Evolutionary conservation across 2,888 invertebrate species (phyloP).

Genomic region (Lottia gigantea): DNA sequence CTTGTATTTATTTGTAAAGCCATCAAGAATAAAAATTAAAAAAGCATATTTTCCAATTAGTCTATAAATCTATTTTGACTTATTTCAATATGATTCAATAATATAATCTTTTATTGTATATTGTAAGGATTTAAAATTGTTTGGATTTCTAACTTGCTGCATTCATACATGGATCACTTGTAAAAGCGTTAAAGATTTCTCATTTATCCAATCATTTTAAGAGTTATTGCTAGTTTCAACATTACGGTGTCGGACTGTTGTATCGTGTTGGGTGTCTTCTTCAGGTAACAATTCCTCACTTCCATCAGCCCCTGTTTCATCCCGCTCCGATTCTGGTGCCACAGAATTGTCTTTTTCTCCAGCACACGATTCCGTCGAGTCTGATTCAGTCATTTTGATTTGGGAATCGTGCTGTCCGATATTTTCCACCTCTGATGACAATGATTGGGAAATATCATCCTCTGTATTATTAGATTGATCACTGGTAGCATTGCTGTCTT

Average conservation of each 20-base stretch:
- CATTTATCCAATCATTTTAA: no score
- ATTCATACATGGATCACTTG: no score
- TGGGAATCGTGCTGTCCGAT: slow-evolving; percentile 15
- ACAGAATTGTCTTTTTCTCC: background rate
- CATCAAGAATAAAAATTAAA: no score
- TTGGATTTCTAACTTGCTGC: no score
- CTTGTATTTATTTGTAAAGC: no score
- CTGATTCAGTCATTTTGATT: background rate
- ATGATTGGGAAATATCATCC: slow-evolving; percentile 12
- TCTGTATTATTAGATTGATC: slow-evolving; percentile 17
- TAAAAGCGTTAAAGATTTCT: no score
- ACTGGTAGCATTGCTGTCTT: slow-evolving; percentile 29
- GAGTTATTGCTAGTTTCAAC: background rate
- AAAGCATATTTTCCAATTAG: no score
- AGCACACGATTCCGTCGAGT: background rate
- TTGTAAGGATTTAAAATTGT: no score
- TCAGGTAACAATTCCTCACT: background rate
- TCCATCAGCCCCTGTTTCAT: background rate
- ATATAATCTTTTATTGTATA: no score
- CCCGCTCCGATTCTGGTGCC: background rate
- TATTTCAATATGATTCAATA: no score
- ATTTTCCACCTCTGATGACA: slow-evolving; percentile 31
- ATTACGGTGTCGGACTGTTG: background rate
- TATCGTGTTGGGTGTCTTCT: background rate
- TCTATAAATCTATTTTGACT: no score